Evolutionary conservation across 2,888 invertebrate genomes (phyloP), one percentile per base, ranked within the genome.

Genomic region (Eumacrocentrus americanus): DNA sequence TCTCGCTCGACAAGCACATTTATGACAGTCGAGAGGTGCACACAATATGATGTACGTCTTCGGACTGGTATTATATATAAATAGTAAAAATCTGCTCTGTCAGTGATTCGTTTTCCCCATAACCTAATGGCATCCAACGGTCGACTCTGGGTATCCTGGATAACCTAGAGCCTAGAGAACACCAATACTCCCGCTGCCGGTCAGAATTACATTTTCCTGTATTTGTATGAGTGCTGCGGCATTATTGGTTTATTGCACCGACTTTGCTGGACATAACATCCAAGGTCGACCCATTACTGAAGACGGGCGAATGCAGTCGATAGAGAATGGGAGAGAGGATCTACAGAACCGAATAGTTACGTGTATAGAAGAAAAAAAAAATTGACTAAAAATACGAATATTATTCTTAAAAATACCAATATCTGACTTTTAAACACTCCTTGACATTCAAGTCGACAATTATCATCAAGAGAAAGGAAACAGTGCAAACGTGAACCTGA

Each of bases 171-270:
- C 16, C 42, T 20, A 42, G 22, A 9, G 16, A 71, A 69, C 68
- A 53, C 58, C 58, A 63, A 58, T 42, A 16, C 18, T 42, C 16
- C 9, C 20, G 25, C 65, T 60, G 58, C 65, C 67, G 72, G 68
- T 68, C 72, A 73, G 73, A 73, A 78, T 76, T 74, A 75, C 68
- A 75, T 76, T 72, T 71, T 69, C 72, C 69, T 69, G 70, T 75
- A 73, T 73, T 75, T 71, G 72, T 74, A 77, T 78, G 72, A 70
- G 66, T 60, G 37, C 65, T 58, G 58, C 60, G 66, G 74, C 73
- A 73, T 76, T 76, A 79, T 79, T 71, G 73, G 65, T 73, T 78
- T 78, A 77, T 68, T 71, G 71, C 66, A 46, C 54, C 61, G 57
- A 56, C 59, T 56, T 55, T 58, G 57, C 54, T 55, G 61, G 67